Conservation (phyloP, 2,797 vertebrate genomes). For the Sternotherus odoratus region DNA sequence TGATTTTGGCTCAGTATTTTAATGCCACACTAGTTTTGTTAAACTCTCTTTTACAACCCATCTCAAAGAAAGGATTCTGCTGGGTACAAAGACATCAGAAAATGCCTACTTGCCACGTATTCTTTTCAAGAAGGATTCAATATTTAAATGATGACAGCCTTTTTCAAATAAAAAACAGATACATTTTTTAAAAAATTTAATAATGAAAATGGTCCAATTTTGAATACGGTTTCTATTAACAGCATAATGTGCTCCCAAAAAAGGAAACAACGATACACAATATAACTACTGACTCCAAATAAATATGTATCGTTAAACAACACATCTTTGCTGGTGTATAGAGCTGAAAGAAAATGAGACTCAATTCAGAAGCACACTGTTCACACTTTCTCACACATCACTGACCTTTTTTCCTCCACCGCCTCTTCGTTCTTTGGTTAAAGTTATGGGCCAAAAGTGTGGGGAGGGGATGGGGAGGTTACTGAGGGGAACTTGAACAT, state of each 20-base stretch:
- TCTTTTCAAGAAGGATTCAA: neutral
- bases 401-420: neutral
- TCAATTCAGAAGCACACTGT: neutral
- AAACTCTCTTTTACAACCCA: neutral
- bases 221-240: constrained; percentile 1
- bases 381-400: neutral
- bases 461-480: neutral
- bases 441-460: neutral
- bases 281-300: neutral
- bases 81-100: constrained; percentile 29
- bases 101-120: neutral
- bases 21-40: constrained; percentile 39
- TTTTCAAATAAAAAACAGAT: constrained; percentile 13
- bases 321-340: neutral
- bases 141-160: neutral
- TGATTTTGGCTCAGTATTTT: constrained; percentile 35
- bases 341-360: neutral
- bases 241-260: neutral
- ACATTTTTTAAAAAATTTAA: neutral
- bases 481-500: neutral
- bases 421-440: neutral
- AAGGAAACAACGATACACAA: neutral
- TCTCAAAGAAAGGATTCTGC: constrained; percentile 2
- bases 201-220: neutral
- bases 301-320: neutral